Evolutionary conservation across 2,888 invertebrate species (phyloP).

Genomic region (Epirrita christyi): DNA sequence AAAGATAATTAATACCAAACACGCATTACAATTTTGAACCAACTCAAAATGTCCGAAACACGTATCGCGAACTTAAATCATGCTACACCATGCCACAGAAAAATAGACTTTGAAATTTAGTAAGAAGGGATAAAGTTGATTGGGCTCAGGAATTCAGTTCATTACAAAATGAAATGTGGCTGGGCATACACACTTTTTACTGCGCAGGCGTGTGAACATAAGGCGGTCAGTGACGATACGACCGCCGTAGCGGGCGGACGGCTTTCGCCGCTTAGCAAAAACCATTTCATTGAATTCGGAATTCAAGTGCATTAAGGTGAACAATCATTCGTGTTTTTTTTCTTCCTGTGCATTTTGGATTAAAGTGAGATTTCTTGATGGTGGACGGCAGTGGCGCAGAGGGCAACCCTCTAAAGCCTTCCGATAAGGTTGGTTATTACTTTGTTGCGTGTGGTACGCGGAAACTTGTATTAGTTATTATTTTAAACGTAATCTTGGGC

Average conservation of each 20-base stretch:
- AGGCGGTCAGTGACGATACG: slow-evolving; percentile 59
- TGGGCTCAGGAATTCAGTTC: slow-evolving; percentile 53
- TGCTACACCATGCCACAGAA: slow-evolving; percentile 17
- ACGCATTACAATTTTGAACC: slow-evolving; percentile 26
- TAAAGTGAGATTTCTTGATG: slow-evolving; percentile 15
- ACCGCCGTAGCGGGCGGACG: slow-evolving; percentile 58
- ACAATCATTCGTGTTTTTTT: slow-evolving; percentile 51
- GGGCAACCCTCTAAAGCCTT: slow-evolving; percentile 34
- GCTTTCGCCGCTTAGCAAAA: slow-evolving; percentile 53
- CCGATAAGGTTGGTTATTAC: slow-evolving; percentile 68
- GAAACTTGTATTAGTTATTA: slow-evolving; percentile 47
- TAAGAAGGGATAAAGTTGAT: slow-evolving; percentile 40
- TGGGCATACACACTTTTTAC: slow-evolving; percentile 46
- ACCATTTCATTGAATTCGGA: slow-evolving; percentile 62
- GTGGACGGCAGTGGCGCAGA: slow-evolving; percentile 19
- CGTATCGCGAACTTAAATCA: slow-evolving; percentile 22
- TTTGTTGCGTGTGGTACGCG: slow-evolving; percentile 63
- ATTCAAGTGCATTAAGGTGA: slow-evolving; percentile 46
- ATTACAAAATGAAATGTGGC: slow-evolving; percentile 72
- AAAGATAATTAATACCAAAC: slow-evolving; percentile 23
- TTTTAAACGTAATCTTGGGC: slow-evolving; percentile 39
- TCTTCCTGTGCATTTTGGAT: slow-evolving; percentile 51
- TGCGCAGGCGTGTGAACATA: slow-evolving; percentile 65
- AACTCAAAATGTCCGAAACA: slow-evolving; percentile 27
- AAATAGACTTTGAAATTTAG: slow-evolving; percentile 31